These are phyloP conservation scores for Henicopernis longicauda DNA, from an alignment of 2,113 vertebrate species.

Conservation along the genomic window DNA sequence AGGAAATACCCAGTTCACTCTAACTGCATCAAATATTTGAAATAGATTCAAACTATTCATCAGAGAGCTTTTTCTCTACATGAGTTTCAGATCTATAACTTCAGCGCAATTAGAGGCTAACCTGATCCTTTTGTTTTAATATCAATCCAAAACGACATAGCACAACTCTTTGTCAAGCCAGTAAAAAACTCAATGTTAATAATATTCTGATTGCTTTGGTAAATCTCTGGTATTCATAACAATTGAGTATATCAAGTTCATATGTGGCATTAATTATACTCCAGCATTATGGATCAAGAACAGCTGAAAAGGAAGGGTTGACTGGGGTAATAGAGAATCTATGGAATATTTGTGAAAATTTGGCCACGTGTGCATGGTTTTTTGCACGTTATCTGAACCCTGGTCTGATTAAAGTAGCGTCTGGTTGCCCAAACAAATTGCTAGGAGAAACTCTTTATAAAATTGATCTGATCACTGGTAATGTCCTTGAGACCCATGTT, in stretches of 20 bases:
- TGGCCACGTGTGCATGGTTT: background rate
- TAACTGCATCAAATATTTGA: conserved; percentile 51
- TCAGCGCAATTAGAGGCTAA: conserved; percentile 43
- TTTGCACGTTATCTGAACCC: background rate
- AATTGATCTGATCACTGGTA: background rate
- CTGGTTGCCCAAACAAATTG: background rate
- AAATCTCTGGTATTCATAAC: conserved; percentile 47
- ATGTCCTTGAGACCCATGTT: background rate
- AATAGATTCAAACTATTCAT: conserved; percentile 20
- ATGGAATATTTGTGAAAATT: conserved; percentile 14
- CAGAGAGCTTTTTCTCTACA: background rate
- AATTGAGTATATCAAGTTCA: conserved; percentile 18
- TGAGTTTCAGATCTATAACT: conserved; percentile 32
- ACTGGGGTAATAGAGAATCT: background rate
- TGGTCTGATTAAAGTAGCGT: background rate
- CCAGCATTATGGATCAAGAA: background rate
- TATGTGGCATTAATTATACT: conserved; percentile 35
- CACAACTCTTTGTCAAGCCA: background rate
- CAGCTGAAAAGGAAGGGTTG: conserved; percentile 20
- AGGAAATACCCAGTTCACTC: conserved; percentile 38
- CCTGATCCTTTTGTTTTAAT: conserved; percentile 40
- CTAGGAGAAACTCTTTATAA: background rate
- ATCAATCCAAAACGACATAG: background rate
- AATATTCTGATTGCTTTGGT: background rate
- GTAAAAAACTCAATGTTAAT: background rate